These are phyloP conservation scores for Caenorhabditis zanzibari DNA, from an alignment of 2,888 invertebrate genomes.

Conservation along the genomic window DNA sequence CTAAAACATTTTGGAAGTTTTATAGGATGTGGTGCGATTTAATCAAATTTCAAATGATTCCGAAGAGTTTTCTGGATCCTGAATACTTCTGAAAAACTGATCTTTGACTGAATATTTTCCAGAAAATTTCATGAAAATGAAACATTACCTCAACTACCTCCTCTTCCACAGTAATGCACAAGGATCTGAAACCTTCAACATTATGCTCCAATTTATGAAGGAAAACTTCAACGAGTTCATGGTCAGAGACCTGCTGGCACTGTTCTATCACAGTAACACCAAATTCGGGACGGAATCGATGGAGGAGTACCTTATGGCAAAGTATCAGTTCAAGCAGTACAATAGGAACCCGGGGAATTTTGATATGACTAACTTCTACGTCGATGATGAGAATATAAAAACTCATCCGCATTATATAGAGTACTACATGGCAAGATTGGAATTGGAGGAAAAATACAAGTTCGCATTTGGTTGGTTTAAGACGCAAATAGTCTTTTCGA, in stretches of 20 bases:
- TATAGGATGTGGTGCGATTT: no score
- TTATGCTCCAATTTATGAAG: not conserved
- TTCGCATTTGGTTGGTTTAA: constrained; percentile 1
- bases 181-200: not conserved
- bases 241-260: constrained; percentile 1
- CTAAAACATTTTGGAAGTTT: no score
- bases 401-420: constrained; percentile 7
- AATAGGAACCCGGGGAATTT: not conserved
- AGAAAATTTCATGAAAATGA: constrained; percentile 25
- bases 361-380: not conserved
- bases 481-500: no score
- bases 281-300: not conserved
- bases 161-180: not conserved
- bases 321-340: not conserved
- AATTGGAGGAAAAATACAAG: not conserved
- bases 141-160: not conserved
- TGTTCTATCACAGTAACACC: not conserved
- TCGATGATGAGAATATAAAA: not conserved
- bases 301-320: constrained; percentile 15
- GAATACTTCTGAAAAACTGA: not conserved
- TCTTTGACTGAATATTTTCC: not conserved
- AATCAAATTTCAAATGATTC: no score
- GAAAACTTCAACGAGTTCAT: constrained; percentile 6
- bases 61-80: no score
- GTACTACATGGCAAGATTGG: not conserved